Conservation (phyloP, 2,888 invertebrate genomes). For the Lepidocyrtinus sp. region DNA sequence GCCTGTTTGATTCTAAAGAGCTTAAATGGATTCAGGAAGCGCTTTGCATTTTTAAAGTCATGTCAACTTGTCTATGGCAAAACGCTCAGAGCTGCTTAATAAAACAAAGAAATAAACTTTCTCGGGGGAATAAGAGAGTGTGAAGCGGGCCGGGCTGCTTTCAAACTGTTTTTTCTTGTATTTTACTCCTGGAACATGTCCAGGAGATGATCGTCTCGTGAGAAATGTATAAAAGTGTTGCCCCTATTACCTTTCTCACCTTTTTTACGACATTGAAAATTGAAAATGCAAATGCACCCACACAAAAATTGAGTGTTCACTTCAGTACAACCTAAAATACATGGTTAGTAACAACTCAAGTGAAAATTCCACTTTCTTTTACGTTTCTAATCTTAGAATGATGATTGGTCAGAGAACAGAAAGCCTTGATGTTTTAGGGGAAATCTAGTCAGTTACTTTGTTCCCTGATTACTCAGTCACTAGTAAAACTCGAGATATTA, state of each 20-base stretch:
- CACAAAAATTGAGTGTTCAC: not conserved
- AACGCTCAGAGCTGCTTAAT: not conserved
- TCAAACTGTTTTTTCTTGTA: slow-evolving; percentile 27
- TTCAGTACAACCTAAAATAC: not conserved
- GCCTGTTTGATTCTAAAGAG: not conserved
- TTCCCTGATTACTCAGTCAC: not conserved
- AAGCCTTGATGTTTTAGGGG: no score
- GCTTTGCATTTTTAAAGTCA: slow-evolving; percentile 7
- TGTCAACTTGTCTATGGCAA: not conserved
- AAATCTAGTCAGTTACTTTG: no score
- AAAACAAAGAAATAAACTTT: slow-evolving; percentile 29
- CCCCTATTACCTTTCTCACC: not conserved
- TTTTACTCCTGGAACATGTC: slow-evolving; percentile 54
- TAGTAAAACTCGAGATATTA: not conserved
- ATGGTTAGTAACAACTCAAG: not conserved
- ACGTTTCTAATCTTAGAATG: not conserved
- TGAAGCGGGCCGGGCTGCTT: slow-evolving; percentile 44
- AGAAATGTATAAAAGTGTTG: slow-evolving; percentile 12
- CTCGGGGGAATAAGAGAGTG: slow-evolving; percentile 61
- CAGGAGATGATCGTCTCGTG: slow-evolving; percentile 46
- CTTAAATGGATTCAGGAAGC: no score
- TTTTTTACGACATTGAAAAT: not conserved
- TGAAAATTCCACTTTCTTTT: not conserved
- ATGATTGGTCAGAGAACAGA: not conserved
- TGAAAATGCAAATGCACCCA: not conserved